Base-by-base conservation (phyloP, 2,797 vertebrate species). In the Xenops minutus region DNA sequence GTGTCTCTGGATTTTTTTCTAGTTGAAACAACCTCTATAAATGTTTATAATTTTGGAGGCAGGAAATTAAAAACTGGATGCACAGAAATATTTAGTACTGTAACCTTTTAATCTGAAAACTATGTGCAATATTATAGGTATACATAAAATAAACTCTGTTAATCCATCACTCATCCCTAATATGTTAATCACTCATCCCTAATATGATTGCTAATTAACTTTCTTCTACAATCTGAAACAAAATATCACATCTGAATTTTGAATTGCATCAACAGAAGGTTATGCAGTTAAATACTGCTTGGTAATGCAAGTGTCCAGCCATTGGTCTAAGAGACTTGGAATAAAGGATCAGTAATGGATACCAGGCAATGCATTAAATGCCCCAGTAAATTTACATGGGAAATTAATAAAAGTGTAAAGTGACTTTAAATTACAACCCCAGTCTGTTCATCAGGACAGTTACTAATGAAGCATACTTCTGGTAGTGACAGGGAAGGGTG, bases 321-420 rank as follows among this genome's bases (percentile, higher is more conserved):
- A 16, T 82, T 54, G 55, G 12, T 69, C 41, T 77, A 36, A 54
- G 26, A 87, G 29, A 18, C 9, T 54, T 55, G 18, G 26, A 87
- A 56, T 78, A 79, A 88, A 51, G 7, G n/a, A 56, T 67, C 41
- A 66, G 44, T 80, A 63, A n/a, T 24, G 48, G 32, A 55, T 75
- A 64, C 11, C 19, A 80, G 34, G 32, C 51, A 88, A 54, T 61
- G 10, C 7, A 1, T 92, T 85, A 90, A 86, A 74, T 43, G 43
- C 49, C 44, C 48, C 16, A 62, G 62, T 83, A 88, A 86, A 69
- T 73, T 78, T 81, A 87, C 0, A 0, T 76, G 30, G 81, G 55
- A 77, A 78, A 85, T 73, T 27, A 90, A 64, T 88, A 63, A 82
- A 95, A 73, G 46, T 39, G 36, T 67, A 69, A 88, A 95, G 27